A percentile compares a stretch with the other conserved stretches of the same genome.
Evolutionary conservation across 1,140 invertebrate species (phyloP).

Genomic region (Trichomalopsis sarcophagae): DNA sequence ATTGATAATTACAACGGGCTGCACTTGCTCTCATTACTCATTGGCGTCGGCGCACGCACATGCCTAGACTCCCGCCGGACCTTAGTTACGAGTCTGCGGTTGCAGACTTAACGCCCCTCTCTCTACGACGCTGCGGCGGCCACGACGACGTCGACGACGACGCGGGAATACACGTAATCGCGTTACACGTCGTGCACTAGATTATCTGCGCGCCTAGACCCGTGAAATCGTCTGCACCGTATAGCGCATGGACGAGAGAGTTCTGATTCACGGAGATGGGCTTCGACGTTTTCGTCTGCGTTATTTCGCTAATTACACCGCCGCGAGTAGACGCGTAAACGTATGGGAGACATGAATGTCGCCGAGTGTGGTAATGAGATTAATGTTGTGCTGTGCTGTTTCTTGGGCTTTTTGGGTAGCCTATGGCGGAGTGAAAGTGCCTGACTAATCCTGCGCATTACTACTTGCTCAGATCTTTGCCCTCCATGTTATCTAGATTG

Average conservation of each 20-base stretch:
- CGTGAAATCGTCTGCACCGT: slow-evolving; percentile 5
- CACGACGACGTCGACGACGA: slow-evolving; percentile 24
- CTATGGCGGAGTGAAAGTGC: neutral
- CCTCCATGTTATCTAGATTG: too few relatives aligned
- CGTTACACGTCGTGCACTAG: slow-evolving; percentile 15
- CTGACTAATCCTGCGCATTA: neutral
- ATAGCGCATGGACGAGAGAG: neutral
- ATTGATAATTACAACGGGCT: slow-evolving; percentile 41
- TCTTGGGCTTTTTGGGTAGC: neutral
- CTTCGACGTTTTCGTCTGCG: slow-evolving; percentile 6
- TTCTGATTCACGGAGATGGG: slow-evolving; percentile 6
- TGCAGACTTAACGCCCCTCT: slow-evolving; percentile 39
- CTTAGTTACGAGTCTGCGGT: slow-evolving; percentile 66
- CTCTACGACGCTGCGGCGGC: neutral
- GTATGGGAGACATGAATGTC: neutral
- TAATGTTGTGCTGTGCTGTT: neutral
- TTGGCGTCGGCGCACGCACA: slow-evolving; percentile 51
- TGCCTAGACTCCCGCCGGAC: slow-evolving; percentile 60
- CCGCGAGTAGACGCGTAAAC: neutral
- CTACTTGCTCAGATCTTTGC: neutral
- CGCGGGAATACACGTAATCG: neutral
- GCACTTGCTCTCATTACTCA: slow-evolving; percentile 60
- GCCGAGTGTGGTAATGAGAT: neutral
- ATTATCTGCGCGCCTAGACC: neutral
- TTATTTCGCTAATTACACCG: neutral